Conservation (phyloP, 1,140 invertebrate species). For the Macrobrachium nipponense region DNA sequence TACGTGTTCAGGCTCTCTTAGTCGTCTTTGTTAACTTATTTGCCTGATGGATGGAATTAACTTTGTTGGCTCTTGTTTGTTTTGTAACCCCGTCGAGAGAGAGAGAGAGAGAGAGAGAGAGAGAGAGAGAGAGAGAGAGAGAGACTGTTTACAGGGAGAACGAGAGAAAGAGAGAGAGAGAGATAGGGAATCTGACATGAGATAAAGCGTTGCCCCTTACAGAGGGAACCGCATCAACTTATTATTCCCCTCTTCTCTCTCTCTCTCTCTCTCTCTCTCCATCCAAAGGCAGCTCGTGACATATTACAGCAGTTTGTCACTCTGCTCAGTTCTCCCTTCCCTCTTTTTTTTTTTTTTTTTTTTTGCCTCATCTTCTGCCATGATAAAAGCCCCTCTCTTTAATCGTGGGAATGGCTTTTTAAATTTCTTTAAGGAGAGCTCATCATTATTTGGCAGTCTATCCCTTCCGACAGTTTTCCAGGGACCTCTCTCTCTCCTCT, state of each 20-base stretch:
- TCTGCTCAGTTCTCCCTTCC: slow-evolving; percentile 1
- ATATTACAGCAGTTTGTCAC: slow-evolving; percentile 43
- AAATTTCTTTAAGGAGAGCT: slow-evolving; percentile 20
- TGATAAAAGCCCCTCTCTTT: slow-evolving; percentile 21
- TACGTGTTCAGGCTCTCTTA: too few relatives aligned
- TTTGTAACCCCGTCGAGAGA: too few relatives aligned
- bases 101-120: background rate
- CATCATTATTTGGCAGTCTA: too few relatives aligned
- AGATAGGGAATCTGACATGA: background rate
- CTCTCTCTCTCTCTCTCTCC: too few relatives aligned
- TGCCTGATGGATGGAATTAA: too few relatives aligned
- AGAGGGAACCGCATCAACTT: slow-evolving; percentile 21
- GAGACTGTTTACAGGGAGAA: background rate
- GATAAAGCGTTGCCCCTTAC: slow-evolving; percentile 11
- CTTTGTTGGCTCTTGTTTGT: too few relatives aligned
- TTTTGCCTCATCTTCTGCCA: too few relatives aligned
- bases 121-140: background rate
- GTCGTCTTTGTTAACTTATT: too few relatives aligned
- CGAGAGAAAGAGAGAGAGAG: background rate
- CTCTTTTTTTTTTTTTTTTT: too few relatives aligned
- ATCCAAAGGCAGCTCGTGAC: slow-evolving; percentile 15
- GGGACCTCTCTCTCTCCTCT: too few relatives aligned
- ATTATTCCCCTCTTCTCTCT: background rate
- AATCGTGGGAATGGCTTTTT: slow-evolving; percentile 46
- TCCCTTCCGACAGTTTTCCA: too few relatives aligned